These are phyloP conservation scores for Taeniopygia guttata DNA, from an alignment of 2,797 vertebrate genomes.

Conservation along the genomic window DNA sequence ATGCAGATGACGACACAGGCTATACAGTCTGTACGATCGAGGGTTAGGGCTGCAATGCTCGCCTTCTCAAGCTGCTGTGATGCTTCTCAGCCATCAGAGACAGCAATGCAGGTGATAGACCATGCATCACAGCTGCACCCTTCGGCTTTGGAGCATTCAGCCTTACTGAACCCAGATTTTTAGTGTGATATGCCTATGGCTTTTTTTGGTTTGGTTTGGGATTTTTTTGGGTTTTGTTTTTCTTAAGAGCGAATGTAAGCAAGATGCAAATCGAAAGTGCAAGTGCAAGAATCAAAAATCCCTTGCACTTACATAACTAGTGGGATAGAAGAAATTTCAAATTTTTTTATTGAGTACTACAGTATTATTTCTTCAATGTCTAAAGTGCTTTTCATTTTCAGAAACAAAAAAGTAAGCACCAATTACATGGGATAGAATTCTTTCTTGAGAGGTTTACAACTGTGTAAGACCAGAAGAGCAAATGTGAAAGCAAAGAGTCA, in stretches of 20 bases:
- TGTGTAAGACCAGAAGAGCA: background rate
- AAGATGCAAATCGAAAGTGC: background rate
- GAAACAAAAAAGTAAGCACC: background rate
- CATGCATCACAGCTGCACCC: background rate
- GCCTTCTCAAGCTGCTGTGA: background rate
- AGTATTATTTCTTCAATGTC: background rate
- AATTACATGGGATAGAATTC: background rate
- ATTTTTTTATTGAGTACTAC: background rate
- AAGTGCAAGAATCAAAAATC: background rate
- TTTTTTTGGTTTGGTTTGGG: background rate
- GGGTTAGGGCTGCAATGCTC: background rate
- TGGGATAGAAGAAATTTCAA: background rate
- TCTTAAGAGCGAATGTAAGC: background rate
- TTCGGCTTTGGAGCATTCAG: background rate
- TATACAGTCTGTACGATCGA: accelerated
- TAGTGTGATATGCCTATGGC: background rate
- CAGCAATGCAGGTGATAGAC: background rate
- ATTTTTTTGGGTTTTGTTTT: background rate
- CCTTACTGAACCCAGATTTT: background rate
- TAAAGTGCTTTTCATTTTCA: background rate
- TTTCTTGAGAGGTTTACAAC: background rate
- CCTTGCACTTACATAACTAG: background rate
- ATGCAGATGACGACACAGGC: background rate
- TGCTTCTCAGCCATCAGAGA: background rate
- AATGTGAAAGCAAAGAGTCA: background rate